Conservation (phyloP, 2,113 vertebrate genomes). For the Pica pica region DNA sequence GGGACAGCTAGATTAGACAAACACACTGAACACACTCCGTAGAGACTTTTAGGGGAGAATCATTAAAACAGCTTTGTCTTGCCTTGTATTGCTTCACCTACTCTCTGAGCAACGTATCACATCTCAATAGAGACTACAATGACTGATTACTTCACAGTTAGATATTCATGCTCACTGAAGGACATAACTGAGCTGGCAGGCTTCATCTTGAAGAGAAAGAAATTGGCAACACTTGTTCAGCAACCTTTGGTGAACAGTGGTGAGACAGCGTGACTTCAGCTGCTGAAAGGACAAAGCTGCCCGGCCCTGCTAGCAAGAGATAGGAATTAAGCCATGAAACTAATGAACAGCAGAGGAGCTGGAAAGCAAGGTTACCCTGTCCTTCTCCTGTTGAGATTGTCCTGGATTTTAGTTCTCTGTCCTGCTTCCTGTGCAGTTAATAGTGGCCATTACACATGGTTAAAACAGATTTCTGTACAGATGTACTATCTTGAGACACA, state of each 20-base stretch:
- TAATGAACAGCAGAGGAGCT: slow-evolving; percentile 24
- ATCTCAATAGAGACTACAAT: neutral
- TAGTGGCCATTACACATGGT: neutral
- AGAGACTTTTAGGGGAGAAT: neutral
- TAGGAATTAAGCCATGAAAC: slow-evolving; percentile 65
- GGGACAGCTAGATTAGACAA: neutral
- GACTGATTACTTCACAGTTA: neutral
- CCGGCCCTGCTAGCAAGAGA: slow-evolving; percentile 52
- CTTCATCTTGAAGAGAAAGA: slow-evolving; percentile 12
- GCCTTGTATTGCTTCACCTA: neutral
- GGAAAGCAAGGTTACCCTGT: slow-evolving; percentile 40
- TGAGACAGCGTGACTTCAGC: neutral
- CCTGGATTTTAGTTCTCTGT: slow-evolving; percentile 9
- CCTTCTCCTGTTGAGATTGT: neutral
- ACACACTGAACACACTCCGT: neutral
- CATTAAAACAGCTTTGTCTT: neutral
- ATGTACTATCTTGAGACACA: neutral
- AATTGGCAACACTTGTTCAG: neutral
- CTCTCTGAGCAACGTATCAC: neutral
- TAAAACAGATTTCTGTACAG: neutral
- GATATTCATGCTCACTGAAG: neutral
- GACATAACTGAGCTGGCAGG: slow-evolving; percentile 8
- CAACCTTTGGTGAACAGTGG: neutral
- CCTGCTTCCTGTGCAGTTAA: neutral
- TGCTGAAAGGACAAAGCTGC: slow-evolving; percentile 35